Evolutionary conservation across 2,888 invertebrate species (phyloP).

Genomic region (Cryptosula pallasiana): DNA sequence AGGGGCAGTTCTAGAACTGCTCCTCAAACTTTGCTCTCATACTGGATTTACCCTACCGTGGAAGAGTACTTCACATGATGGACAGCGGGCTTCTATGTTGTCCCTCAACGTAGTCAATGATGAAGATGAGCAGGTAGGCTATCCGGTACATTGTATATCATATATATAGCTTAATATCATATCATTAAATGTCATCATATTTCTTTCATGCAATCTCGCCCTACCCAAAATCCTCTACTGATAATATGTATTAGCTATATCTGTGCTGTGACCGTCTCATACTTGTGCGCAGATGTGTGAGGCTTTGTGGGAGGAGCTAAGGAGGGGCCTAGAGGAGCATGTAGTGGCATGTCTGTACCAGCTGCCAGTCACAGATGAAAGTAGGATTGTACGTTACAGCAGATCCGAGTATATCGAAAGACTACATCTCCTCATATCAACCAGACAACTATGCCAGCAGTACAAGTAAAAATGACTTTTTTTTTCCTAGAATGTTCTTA

Average conservation of each 20-base stretch:
- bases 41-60: slow-evolving; percentile 44
- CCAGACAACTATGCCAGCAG: slow-evolving; percentile 15
- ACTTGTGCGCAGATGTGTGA: slow-evolving; percentile 20
- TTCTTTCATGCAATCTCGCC: no score
- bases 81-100: slow-evolving; percentile 1
- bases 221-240: no score
- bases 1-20: slow-evolving; percentile 40
- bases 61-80: neutral
- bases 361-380: slow-evolving; percentile 9
- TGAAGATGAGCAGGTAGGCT: slow-evolving; percentile 23
- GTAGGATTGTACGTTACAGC: neutral
- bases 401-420: neutral
- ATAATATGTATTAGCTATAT: no score
- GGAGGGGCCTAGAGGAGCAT: slow-evolving; percentile 2
- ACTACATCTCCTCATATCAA: slow-evolving; percentile 7
- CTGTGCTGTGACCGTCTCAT: no score
- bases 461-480: slow-evolving; percentile 1
- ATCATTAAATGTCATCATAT: no score
- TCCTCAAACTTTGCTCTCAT: slow-evolving; percentile 41
- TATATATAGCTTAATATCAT: no score
- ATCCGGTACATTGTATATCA: no score
- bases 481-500: no score
- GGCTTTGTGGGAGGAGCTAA: slow-evolving; percentile 9
- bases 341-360: slow-evolving; percentile 17
- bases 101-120: slow-evolving; percentile 13